These are phyloP conservation scores for zebrafish (Danio rerio) DNA, from an alignment of 2,113 vertebrate genomes.

Conservation along the genomic window GRCz12tu NC_133195.1:37434001-37434500, in stretches of 20 bases:
- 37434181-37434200: background rate
- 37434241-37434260: conserved; percentile 89
- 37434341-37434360: conserved; percentile 79
- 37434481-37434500: conserved; percentile 94
- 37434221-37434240: conserved; percentile 65
- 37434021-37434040: too few relatives aligned
- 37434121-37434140: too few relatives aligned
- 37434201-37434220: background rate
- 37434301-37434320: conserved; percentile 76
- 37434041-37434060: too few relatives aligned
- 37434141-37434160: too few relatives aligned
- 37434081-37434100: too few relatives aligned
- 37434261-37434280: conserved; percentile 86
- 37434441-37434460: conserved; percentile 83
- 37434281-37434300: conserved; percentile 74
- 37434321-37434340: conserved; percentile 70
- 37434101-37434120: too few relatives aligned
- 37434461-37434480: conserved; percentile 89
- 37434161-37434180: background rate
- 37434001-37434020: too few relatives aligned
- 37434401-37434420: conserved; percentile 80
- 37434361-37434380: conserved; percentile 90
- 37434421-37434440: conserved; percentile 84
- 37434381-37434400: conserved; percentile 88
- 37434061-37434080: too few relatives aligned